phyloP scores from a whole-genome alignment of 1,140 invertebrate genomes.

The Laupala kohalensis region DNA sequence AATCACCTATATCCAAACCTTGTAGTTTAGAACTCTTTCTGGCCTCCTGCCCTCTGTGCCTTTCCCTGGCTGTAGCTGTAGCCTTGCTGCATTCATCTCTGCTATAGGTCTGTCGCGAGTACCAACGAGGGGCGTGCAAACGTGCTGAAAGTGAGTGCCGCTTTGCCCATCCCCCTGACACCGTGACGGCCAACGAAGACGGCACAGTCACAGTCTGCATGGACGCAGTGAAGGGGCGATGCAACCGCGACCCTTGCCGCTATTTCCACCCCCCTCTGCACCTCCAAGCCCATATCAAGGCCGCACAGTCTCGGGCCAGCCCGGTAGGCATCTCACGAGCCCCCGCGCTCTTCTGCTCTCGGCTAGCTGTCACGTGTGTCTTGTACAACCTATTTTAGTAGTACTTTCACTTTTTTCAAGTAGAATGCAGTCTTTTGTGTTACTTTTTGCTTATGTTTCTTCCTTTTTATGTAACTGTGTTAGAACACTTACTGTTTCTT shows the following conservation, averaged over 20 bases:
- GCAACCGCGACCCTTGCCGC: conserved; percentile 89
- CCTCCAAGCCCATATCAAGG: conserved; percentile 98
- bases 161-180: conserved; percentile 92
- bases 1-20: not conserved
- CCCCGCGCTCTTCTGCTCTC: conserved; percentile 19
- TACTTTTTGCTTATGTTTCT: conserved; percentile 7
- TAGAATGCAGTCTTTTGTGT: conserved; percentile 15
- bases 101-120: conserved; percentile 94
- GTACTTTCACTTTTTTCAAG: conserved; percentile 15
- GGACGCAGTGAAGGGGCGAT: conserved; percentile 95
- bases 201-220: conserved; percentile 96
- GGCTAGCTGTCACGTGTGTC: conserved; percentile 20
- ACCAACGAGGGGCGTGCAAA: conserved; percentile 93
- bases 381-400: conserved; percentile 20
- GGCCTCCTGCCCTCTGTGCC: not conserved
- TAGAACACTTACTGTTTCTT: conserved; percentile 12
- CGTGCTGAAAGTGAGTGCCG: conserved; percentile 90
- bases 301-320: conserved; percentile 78
- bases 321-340: conserved; percentile 59
- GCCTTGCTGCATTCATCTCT: conserved; percentile 26
- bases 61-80: conserved; percentile 17
- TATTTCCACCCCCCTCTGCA: conserved; percentile 95
- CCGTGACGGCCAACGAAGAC: conserved; percentile 84
- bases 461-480: conserved; percentile 1
- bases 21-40: not conserved